Conservation (phyloP, 2,113 vertebrate genomes). For the Zingel zingel region DNA sequence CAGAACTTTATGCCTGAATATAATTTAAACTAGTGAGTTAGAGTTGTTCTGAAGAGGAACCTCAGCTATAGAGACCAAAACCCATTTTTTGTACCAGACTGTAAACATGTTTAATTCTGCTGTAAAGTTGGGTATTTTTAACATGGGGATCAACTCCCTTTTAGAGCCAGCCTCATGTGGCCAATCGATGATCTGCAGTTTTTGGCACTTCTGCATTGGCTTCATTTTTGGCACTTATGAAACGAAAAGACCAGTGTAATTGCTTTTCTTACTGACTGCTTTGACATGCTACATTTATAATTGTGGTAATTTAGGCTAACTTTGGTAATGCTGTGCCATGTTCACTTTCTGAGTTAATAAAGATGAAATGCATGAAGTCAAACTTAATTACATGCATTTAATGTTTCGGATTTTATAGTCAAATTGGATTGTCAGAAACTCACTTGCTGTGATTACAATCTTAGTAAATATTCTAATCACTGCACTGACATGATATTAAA, state of each 20-base stretch:
- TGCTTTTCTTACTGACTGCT: slow-evolving; percentile 9
- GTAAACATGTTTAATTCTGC: too few relatives aligned
- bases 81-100: too few relatives aligned
- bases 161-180: too few relatives aligned
- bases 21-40: too few relatives aligned
- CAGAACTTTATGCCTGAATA: too few relatives aligned
- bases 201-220: too few relatives aligned
- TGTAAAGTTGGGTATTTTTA: too few relatives aligned
- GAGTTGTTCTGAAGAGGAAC: too few relatives aligned
- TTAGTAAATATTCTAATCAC: slow-evolving; percentile 37
- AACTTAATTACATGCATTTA: slow-evolving; percentile 2
- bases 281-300: slow-evolving; percentile 2
- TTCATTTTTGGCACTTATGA: background rate
- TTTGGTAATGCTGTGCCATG: background rate
- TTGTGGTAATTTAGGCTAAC: background rate
- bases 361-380: background rate
- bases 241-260: background rate
- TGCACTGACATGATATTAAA: slow-evolving; percentile 37
- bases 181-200: too few relatives aligned
- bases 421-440: slow-evolving; percentile 32
- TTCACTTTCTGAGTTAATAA: background rate
- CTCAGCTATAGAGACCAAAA: too few relatives aligned
- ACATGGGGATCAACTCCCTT: too few relatives aligned
- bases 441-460: slow-evolving; percentile 47
- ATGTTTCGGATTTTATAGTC: slow-evolving; percentile 2